These are phyloP conservation scores for Archegozetes longisetosus DNA, from an alignment of 1,140 invertebrate genomes.

Conservation along the genomic window DNA sequence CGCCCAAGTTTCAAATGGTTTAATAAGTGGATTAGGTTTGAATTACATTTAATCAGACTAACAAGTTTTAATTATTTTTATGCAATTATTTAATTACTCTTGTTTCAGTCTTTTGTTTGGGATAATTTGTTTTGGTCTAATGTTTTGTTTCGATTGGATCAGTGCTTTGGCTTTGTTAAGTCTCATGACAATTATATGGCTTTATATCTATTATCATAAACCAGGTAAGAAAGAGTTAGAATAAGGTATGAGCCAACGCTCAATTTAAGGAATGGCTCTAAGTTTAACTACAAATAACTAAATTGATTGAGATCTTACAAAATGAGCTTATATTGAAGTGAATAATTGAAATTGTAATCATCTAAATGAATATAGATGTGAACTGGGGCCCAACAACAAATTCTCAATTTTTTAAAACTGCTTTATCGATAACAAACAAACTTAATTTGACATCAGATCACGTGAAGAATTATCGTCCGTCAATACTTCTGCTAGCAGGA, in stretches of 20 bases:
- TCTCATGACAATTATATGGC: constrained; percentile 28
- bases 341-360: neutral
- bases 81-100: no score
- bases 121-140: constrained; percentile 35
- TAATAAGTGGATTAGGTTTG: constrained; percentile 40
- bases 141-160: constrained; percentile 42
- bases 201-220: constrained; percentile 33
- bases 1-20: constrained; percentile 34
- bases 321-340: no score
- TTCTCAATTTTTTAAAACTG: constrained; percentile 43
- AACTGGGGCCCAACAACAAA: constrained; percentile 47
- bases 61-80: no score
- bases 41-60: no score
- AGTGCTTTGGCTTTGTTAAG: constrained; percentile 36
- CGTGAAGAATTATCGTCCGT: constrained; percentile 43
- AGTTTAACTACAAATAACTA: no score
- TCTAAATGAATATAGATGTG: constrained; percentile 33
- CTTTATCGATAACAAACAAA: constrained; percentile 35
- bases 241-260: no score
- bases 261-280: no score
- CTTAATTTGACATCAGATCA: constrained; percentile 38
- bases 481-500: constrained; percentile 39
- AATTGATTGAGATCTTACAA: no score
- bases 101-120: constrained; percentile 34
- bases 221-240: no score